Conservation (phyloP, 2,797 vertebrate genomes). For the Microctenopoma stevenorrisi region DNA sequence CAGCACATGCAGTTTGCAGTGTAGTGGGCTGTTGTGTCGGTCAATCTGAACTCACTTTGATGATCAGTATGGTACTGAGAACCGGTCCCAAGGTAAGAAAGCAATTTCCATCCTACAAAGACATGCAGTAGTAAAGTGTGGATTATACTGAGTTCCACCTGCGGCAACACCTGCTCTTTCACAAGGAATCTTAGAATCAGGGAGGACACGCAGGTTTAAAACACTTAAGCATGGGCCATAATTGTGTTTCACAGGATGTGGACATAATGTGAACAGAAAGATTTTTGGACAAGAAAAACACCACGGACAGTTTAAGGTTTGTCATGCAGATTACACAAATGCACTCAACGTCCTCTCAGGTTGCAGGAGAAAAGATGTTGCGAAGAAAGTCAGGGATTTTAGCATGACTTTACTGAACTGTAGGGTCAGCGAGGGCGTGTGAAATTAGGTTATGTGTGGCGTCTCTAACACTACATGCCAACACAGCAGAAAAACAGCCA, state of each 20-base stretch:
- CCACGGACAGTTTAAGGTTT: background rate
- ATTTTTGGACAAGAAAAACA: background rate
- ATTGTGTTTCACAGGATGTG: constrained; percentile 6
- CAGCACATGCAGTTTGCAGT: constrained; percentile 26
- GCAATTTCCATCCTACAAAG: constrained; percentile 1
- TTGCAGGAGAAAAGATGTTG: constrained; percentile 13
- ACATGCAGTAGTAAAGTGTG: background rate
- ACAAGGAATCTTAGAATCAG: background rate
- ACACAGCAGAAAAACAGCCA: constrained; percentile 57
- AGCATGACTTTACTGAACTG: constrained; percentile 43
- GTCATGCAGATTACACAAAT: background rate
- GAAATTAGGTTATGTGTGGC: constrained; percentile 27
- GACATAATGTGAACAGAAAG: background rate
- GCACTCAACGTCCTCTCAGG: background rate
- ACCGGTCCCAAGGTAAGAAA: constrained; percentile 11
- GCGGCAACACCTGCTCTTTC: constrained; percentile 17
- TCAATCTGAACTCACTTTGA: constrained; percentile 22
- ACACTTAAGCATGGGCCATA: background rate
- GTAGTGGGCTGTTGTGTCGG: constrained; percentile 14
- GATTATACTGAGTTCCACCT: constrained; percentile 22
- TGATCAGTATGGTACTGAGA: constrained; percentile 19
- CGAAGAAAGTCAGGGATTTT: constrained; percentile 21
- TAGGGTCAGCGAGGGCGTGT: constrained; percentile 42
- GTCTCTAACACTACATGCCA: constrained; percentile 36
- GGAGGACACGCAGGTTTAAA: constrained; percentile 1